Percentiles rank a stretch among this genome's conserved stretches.
phyloP scores from a whole-genome alignment of 2,113 vertebrate species.

The Bambusicola thoracicus region DNA sequence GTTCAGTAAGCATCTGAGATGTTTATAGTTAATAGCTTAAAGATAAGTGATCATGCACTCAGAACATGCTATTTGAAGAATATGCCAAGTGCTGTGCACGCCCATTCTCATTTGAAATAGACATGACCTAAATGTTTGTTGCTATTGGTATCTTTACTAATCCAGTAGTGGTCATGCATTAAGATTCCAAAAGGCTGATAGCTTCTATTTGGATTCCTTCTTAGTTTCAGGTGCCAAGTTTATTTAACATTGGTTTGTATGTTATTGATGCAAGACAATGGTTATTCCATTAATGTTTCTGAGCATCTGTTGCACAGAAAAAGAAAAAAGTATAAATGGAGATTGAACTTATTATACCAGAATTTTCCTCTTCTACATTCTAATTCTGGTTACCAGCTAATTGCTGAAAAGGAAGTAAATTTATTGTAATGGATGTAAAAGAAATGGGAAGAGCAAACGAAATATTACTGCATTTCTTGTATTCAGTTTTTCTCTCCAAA shows the following conservation, averaged over 20 bases:
- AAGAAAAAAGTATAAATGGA: background rate
- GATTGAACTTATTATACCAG: background rate
- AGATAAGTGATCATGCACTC: background rate
- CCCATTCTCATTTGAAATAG: conserved; percentile 49
- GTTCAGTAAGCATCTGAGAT: background rate
- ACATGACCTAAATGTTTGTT: conserved; percentile 31
- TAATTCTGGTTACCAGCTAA: background rate
- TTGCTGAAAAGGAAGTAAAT: background rate
- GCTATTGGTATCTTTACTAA: conserved; percentile 54
- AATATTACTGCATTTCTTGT: background rate
- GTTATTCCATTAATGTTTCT: conserved; percentile 30
- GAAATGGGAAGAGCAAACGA: background rate
- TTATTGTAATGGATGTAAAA: background rate
- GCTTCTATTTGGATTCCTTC: conserved; percentile 59
- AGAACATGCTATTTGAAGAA: background rate
- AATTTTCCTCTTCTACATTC: background rate
- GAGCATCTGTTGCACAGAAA: background rate
- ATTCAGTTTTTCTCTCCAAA: background rate
- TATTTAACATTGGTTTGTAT: conserved; percentile 26
- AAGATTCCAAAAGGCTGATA: conserved; percentile 66
- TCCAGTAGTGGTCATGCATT: conserved; percentile 55
- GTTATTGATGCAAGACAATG: conserved; percentile 32
- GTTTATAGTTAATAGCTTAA: background rate
- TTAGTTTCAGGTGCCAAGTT: conserved; percentile 39
- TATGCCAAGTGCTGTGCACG: background rate